Evolutionary conservation across 2,113 vertebrate species (phyloP).

Genomic region (Laticauda colubrina): DNA sequence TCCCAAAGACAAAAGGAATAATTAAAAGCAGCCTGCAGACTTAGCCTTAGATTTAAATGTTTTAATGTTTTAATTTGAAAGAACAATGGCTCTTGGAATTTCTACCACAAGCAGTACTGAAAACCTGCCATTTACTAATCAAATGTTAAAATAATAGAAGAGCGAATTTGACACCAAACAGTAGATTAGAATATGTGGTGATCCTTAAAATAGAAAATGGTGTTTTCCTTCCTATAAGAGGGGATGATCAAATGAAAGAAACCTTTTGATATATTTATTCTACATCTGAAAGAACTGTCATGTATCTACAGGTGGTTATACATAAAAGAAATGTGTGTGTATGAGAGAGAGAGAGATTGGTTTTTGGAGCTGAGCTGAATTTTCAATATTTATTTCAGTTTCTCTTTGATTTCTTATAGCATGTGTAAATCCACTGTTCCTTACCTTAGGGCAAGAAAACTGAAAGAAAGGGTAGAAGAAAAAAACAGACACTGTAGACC

Average conservation of each 20-base stretch:
- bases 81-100: conserved; percentile 71
- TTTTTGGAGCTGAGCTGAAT: neutral
- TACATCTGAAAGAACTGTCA: neutral
- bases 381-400: neutral
- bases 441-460: neutral
- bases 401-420: neutral
- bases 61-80: conserved; percentile 76
- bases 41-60: conserved; percentile 72
- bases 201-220: conserved; percentile 46
- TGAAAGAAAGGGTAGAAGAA: neutral
- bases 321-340: accelerated
- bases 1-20: conserved; percentile 71
- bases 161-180: conserved; percentile 58
- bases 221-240: neutral
- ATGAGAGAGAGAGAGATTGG: neutral
- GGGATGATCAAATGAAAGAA: conserved; percentile 9
- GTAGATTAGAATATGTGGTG: conserved; percentile 47
- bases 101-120: conserved; percentile 58
- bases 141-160: conserved; percentile 34
- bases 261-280: conserved; percentile 13
- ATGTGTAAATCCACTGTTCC: neutral
- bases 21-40: conserved; percentile 69
- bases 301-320: neutral
- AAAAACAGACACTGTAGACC: no score
- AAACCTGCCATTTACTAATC: conserved; percentile 67